Evolutionary conservation across 2,888 invertebrate species (phyloP), one percentile per base, ranked within the genome.

Genomic region (Drosophila testacea): DNA sequence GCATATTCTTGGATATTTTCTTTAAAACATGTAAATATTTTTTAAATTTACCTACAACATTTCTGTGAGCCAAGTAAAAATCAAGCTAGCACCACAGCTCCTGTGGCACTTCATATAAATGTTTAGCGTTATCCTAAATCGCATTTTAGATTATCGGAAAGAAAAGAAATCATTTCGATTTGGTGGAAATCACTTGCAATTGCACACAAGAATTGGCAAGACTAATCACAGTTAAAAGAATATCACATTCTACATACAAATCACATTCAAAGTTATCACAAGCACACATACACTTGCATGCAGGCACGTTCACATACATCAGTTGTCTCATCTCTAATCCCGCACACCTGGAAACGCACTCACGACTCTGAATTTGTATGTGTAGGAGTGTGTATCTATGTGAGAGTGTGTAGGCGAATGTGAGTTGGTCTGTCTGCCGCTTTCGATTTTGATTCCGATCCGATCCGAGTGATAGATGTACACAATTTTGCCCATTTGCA

Each of bases 381-480:
- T 38, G 36, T 34, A 36, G 46, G 34, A 50, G 36, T 54, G 56
- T 41, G 41, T 39, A 36, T 52, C 13, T 38, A 13, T 27, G 7
- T 47, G 44, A 47, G 38, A 63, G 44, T 48, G 39, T 38, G 46
- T 61, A 44, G 46, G 32, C 42, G 39, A 50, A 34, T 50, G 56
- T 30, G 27, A 52, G 52, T 47, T 34, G 48, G 52, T 44, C 59
- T 59, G 65, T 59, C 65, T 67, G 69, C 39, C 63, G 61, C 39
- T 86, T 71, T 73, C 75, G 72, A 69, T 81, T 67, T 63, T 63
- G 65, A 61, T 79, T 56, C 73, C 61, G 83, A 79, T 72, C 72
- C 73, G 83, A 88, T 83, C 72, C 83, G 72, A 78, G 87, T 84
- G 89, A 88, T 88, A 88, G 87, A 88, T 88, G 87, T 88, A 87